A percentile compares a stretch with the other conserved stretches of the same genome.
Evolutionary conservation across 1,140 invertebrate genomes (phyloP).

Genomic region (Macrotrachela quadricornifera): DNA sequence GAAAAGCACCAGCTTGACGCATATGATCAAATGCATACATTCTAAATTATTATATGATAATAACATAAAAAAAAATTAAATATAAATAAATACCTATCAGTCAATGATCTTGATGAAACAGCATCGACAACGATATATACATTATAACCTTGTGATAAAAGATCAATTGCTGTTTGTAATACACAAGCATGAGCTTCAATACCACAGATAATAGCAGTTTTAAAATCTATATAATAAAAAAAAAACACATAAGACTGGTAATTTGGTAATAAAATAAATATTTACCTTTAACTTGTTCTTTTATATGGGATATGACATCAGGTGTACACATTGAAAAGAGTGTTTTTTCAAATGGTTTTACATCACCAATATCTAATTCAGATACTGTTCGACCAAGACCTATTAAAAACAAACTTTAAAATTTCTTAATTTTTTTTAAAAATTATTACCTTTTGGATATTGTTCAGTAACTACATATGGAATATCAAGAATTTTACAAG

Average conservation of each 20-base stretch:
- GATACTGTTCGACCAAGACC: constrained; percentile 53
- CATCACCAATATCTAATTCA: constrained; percentile 44
- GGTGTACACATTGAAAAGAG: constrained; percentile 61
- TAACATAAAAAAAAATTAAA: background rate
- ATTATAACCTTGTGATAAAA: constrained; percentile 42
- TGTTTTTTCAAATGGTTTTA: constrained; percentile 44
- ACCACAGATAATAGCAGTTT: constrained; percentile 53
- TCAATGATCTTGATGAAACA: constrained; percentile 43
- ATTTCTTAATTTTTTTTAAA: too few relatives aligned
- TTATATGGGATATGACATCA: constrained; percentile 39
- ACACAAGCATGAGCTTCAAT: constrained; percentile 72
- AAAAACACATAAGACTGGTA: background rate
- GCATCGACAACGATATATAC: constrained; percentile 71
- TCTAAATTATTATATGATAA: constrained; percentile 14
- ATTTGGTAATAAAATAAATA: background rate
- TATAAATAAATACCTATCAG: constrained; percentile 35
- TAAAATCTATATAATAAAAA: constrained; percentile 20
- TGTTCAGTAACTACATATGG: constrained; percentile 63
- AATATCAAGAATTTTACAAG: constrained; percentile 49
- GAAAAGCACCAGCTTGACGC: constrained; percentile 48
- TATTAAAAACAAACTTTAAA: constrained; percentile 11
- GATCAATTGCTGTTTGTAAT: constrained; percentile 60
- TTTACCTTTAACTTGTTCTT: constrained; percentile 13
- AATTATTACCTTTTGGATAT: constrained; percentile 40
- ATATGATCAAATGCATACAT: constrained; percentile 44